Evolutionary conservation across 2,113 vertebrate genomes (phyloP).

Genomic region (Camelus bactrianus): DNA sequence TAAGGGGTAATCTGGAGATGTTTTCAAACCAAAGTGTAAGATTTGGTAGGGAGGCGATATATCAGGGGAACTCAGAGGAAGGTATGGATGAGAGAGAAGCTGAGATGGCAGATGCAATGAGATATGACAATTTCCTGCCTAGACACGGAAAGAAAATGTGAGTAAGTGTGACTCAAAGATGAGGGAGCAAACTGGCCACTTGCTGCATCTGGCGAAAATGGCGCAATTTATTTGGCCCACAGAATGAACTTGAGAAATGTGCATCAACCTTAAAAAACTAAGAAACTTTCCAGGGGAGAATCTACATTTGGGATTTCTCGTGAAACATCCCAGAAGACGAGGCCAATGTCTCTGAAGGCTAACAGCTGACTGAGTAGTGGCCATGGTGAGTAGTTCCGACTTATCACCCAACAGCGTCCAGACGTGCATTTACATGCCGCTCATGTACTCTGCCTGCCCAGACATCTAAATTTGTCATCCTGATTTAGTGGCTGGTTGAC

Average conservation of each 20-base stretch:
- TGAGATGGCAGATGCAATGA: background rate
- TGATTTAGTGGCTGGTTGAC: background rate
- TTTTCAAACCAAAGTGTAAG: background rate
- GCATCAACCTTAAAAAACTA: background rate
- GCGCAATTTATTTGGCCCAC: background rate
- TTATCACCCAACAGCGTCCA: too few species aligned
- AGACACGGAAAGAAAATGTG: background rate
- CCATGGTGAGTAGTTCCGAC: background rate
- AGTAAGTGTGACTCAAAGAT: background rate
- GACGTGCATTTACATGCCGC: background rate
- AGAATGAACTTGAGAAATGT: background rate
- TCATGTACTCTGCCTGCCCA: background rate
- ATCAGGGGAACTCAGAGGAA: background rate
- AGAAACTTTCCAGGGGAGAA: constrained; percentile 4
- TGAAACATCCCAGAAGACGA: background rate
- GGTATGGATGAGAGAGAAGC: background rate
- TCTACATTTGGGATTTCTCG: background rate
- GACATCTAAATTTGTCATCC: background rate
- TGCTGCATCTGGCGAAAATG: background rate
- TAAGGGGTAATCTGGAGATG: background rate
- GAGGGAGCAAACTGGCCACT: background rate
- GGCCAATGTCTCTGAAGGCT: background rate
- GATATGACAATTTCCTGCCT: background rate
- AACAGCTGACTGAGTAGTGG: too few species aligned
- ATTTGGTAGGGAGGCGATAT: background rate